Base-by-base conservation (phyloP, 2,888 invertebrate genomes). In the Griposia aprilina region DNA sequence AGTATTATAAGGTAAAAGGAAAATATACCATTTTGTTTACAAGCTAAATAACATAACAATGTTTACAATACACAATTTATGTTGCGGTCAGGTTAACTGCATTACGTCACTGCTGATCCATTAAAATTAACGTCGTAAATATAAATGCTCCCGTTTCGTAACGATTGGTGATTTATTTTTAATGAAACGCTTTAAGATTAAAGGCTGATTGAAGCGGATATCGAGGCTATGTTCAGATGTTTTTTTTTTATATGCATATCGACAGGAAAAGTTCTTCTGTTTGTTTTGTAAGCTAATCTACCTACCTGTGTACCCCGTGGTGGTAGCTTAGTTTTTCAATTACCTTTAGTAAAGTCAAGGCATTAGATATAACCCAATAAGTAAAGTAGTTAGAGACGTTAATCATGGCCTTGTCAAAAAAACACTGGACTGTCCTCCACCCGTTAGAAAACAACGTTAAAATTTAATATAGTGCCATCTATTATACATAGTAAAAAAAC, bases 31-130 rank as follows among this genome's bases (percentile, higher is more conserved):
- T 17, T 57, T n/a, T 78, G 76, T 76, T 72, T 78, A 76, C 67
- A 63, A 59, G 11, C 55, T 17, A 73, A 52, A 36, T 70, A 36
- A 70, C 26, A 4, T 67, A 78, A 71, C 63, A 72, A 30, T 63
- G 65, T 83, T 81, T 84, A 82, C 71, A 80, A 78, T 78, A 45
- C 59, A 57, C 20, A 74, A 77, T 84, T 84, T 76, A 82, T 79
- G 77, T 79, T 77, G 87, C 50, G 87, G 86, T 84, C 74, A 63
- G 62, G 50, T 84, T 80, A 69, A 81, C 73, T 69, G 48, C 59
- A 13, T 78, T 45, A 74, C 86, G 86, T 81, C 81, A 86, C 48
- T 66, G 65, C 79, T 17, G 66, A 62, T 62, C 79, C 73, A 81
- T 74, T 86, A 85, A 85, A 74, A 30, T 70, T 65, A 26, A 76